Evolutionary conservation across 2,888 invertebrate genomes (phyloP).

Genomic region (Strigamia maritima): DNA sequence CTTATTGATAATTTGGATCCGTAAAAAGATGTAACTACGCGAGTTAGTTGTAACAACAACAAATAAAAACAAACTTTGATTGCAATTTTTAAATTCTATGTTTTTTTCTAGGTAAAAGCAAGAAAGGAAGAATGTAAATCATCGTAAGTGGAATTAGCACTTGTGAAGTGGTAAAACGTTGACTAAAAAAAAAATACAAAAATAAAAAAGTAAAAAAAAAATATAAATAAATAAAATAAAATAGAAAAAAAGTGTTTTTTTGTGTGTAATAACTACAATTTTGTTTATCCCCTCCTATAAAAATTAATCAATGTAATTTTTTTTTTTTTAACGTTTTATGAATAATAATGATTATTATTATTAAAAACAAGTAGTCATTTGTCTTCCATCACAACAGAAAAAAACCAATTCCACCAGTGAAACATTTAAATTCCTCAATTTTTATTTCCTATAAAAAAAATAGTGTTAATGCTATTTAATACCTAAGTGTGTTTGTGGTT

Average conservation of each 20-base stretch:
- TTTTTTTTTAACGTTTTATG: not conserved
- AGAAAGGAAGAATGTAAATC: slow-evolving; percentile 1
- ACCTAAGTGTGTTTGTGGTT: not conserved
- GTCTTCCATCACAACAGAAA: slow-evolving; percentile 12
- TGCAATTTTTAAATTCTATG: not conserved
- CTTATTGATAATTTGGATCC: not conserved
- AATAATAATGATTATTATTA: not conserved
- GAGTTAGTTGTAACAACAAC: not conserved
- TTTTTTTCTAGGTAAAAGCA: slow-evolving; percentile 13
- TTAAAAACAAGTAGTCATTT: slow-evolving; percentile 16
- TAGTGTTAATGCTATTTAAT: not conserved
- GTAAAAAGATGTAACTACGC: too few relatives aligned
- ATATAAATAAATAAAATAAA: not conserved
- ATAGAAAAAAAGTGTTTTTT: not conserved
- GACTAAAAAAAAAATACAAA: not conserved
- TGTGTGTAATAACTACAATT: slow-evolving; percentile 15
- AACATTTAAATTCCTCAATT: too few relatives aligned
- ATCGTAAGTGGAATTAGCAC: not conserved
- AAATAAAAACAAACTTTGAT: not conserved
- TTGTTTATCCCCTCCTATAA: not conserved
- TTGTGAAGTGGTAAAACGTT: not conserved
- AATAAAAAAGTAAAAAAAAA: not conserved
- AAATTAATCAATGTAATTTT: not conserved
- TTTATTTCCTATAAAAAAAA: not conserved
- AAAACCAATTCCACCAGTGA: not conserved